phyloP scores from a whole-genome alignment of 2,113 vertebrate species.

The Crocuta crocuta region DNA sequence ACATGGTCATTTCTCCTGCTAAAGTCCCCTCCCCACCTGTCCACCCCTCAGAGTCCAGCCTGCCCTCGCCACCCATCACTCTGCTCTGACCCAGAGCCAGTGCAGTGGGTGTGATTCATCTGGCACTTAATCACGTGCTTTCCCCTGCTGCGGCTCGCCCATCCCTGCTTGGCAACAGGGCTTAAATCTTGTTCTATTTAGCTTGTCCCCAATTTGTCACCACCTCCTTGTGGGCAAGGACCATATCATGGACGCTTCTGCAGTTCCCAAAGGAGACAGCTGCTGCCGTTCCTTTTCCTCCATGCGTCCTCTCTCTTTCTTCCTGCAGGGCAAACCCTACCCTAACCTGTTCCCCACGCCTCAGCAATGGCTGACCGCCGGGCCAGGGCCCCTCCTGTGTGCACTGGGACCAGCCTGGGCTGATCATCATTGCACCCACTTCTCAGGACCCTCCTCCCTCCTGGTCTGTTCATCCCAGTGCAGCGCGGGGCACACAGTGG shows the following conservation, averaged over 20 bases:
- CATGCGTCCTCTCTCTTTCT: neutral
- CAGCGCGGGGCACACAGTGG: neutral
- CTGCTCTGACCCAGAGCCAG: accelerated
- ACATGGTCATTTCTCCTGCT: neutral
- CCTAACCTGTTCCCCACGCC: accelerated
- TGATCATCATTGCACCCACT: accelerated
- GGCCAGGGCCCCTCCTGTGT: neutral
- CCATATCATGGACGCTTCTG: neutral
- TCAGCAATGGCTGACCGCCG: neutral
- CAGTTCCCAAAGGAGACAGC: neutral
- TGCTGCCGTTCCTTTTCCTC: neutral
- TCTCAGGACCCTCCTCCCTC: too few relatives aligned
- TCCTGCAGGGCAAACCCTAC: neutral
- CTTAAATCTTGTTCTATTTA: slow-evolving; percentile 64
- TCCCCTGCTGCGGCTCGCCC: accelerated
- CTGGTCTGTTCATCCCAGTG: neutral
- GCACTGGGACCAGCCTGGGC: neutral
- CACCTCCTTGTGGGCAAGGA: slow-evolving; percentile 2
- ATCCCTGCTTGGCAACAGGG: neutral
- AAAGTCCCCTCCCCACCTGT: neutral
- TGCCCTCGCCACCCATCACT: accelerated
- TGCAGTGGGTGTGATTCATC: neutral
- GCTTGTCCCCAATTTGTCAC: slow-evolving; percentile 57
- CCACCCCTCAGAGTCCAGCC: neutral
- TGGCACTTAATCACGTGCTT: neutral